Conservation (phyloP, 1,140 invertebrate genomes). For the Penaeus vannamei region DNA sequence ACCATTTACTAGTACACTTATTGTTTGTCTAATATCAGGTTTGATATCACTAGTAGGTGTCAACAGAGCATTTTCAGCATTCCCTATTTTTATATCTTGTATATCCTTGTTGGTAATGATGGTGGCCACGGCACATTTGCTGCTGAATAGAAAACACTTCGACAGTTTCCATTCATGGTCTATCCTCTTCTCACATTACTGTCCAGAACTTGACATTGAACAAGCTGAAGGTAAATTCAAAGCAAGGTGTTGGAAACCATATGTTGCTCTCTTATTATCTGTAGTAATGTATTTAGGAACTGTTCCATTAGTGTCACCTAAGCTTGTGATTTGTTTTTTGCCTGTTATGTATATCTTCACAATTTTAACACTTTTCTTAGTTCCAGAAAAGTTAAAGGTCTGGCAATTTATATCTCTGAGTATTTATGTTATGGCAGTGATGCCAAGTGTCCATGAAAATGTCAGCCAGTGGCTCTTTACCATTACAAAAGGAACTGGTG, state of each 20-base stretch:
- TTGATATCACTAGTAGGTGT: slow-evolving; percentile 27
- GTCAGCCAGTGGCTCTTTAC: background rate
- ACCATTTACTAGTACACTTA: background rate
- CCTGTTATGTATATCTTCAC: slow-evolving; percentile 38
- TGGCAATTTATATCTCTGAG: slow-evolving; percentile 48
- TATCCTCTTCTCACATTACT: slow-evolving; percentile 53
- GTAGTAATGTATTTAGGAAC: slow-evolving; percentile 49
- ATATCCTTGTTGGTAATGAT: slow-evolving; percentile 52
- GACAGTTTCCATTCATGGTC: slow-evolving; percentile 53
- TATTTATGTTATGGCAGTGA: slow-evolving; percentile 44
- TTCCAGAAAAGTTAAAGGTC: slow-evolving; percentile 27
- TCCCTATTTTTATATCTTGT: slow-evolving; percentile 40
- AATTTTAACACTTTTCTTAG: slow-evolving; percentile 33
- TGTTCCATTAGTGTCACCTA: slow-evolving; percentile 39
- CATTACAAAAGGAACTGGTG: background rate
- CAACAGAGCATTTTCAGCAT: background rate
- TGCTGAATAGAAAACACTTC: slow-evolving; percentile 47
- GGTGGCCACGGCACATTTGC: slow-evolving; percentile 39
- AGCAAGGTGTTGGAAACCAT: slow-evolving; percentile 51
- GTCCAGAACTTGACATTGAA: slow-evolving; percentile 42
- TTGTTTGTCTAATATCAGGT: slow-evolving; percentile 14
- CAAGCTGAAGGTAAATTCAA: slow-evolving; percentile 50
- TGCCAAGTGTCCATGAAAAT: background rate
- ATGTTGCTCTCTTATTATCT: slow-evolving; percentile 17
- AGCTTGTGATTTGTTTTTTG: slow-evolving; percentile 36